phyloP scores from a whole-genome alignment of 2,797 vertebrate species.

The Chaunax sp. region DNA sequence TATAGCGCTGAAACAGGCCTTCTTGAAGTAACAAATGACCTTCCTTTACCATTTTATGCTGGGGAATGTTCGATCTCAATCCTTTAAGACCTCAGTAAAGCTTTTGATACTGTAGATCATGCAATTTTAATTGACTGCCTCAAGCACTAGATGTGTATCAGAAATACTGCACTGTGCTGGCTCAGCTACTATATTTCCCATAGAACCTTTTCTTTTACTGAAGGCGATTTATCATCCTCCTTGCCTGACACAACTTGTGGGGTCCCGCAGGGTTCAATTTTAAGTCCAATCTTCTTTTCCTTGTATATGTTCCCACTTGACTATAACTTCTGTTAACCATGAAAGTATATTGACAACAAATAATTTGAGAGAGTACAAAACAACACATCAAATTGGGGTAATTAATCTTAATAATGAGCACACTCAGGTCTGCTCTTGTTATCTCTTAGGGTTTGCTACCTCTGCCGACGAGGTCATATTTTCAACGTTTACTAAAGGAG shows the following conservation, averaged over 20 bases:
- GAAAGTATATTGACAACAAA: not conserved
- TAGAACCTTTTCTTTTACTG: constrained; percentile 51
- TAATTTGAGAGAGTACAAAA: not conserved
- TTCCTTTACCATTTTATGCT: constrained; percentile 49
- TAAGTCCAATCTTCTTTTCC: constrained; percentile 36
- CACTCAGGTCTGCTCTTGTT: not conserved
- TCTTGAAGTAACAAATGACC: constrained; percentile 53
- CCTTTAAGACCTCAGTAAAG: constrained; percentile 58
- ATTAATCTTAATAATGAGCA: not conserved
- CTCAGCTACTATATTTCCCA: constrained; percentile 63
- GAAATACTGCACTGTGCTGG: constrained; percentile 56
- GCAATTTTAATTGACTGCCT: constrained; percentile 71
- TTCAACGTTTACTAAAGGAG: no score
- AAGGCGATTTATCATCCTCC: constrained; percentile 50
- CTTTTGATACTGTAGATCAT: constrained; percentile 69
- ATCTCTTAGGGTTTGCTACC: no score
- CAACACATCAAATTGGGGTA: not conserved
- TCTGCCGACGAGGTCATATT: no score
- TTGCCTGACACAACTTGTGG: constrained; percentile 36
- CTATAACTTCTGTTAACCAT: constrained; percentile 24
- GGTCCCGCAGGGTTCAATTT: constrained; percentile 55
- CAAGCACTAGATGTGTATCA: constrained; percentile 50
- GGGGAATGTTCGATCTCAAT: constrained; percentile 59
- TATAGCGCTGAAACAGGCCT: constrained; percentile 4
- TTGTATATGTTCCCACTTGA: constrained; percentile 19